These are phyloP conservation scores for Vesta saturnalis DNA, from an alignment of 2,888 invertebrate genomes.

Conservation along the genomic window DNA sequence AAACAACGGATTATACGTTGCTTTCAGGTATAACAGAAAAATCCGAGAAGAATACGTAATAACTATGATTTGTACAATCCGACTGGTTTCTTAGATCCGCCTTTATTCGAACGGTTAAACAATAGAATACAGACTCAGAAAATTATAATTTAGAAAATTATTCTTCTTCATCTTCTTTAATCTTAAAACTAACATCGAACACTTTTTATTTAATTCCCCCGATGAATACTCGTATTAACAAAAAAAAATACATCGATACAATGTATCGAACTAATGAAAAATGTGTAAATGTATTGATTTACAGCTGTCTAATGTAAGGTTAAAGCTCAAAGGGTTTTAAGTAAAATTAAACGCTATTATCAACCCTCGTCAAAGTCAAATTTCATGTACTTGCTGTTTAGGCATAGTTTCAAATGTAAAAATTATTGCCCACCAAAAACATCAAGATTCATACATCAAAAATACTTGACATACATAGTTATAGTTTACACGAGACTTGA, in stretches of 20 bases:
- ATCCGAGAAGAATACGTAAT: conserved; percentile 23
- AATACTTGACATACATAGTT: conserved; percentile 30
- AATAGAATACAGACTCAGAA: conserved; percentile 41
- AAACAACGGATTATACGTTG: not conserved
- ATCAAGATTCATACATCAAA: conserved; percentile 37
- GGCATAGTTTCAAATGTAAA: conserved; percentile 14
- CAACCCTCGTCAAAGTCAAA: conserved; percentile 37
- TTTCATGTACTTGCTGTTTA: conserved; percentile 6
- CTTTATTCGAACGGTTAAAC: conserved; percentile 33
- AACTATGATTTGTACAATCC: conserved; percentile 24
- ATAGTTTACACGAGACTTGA: conserved; percentile 35
- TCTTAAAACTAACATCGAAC: conserved; percentile 1
- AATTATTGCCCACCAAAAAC: conserved; percentile 23
- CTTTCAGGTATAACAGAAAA: conserved; percentile 1
- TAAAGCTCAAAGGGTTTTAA: conserved; percentile 4
- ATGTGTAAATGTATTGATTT: conserved; percentile 16
- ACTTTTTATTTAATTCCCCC: not conserved
- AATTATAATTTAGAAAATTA: conserved; percentile 37
- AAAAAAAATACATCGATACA: not conserved
- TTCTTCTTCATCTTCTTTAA: conserved; percentile 17
- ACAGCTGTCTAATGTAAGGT: conserved; percentile 18
- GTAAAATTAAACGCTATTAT: conserved; percentile 29
- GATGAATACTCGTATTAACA: too few relatives aligned
- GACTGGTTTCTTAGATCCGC: conserved; percentile 22
- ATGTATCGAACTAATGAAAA: not conserved